Base-by-base conservation (phyloP, 2,113 vertebrate genomes). In the Nymphicus hollandicus region DNA sequence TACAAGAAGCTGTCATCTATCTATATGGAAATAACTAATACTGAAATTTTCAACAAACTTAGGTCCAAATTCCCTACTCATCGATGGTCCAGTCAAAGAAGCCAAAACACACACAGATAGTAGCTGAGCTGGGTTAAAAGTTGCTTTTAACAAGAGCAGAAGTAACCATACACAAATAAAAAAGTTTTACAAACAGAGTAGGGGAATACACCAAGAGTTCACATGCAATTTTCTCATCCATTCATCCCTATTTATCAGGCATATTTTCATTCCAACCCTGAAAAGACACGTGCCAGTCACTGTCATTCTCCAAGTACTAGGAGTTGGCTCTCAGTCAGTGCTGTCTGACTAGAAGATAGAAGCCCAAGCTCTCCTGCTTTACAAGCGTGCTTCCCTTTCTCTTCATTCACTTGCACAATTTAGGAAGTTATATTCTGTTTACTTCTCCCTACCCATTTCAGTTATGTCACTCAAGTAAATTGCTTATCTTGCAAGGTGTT, bases 231-330 rank as follows among this genome's bases (percentile, higher is more conserved):
- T 85, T 58, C 72, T 65, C 58, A 88, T 28, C 27, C 65, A 41
- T 44, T 65, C 18, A 1, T 11, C 44, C 79, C 0, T 0, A 65
- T 20, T 43, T 58, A 31, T 6, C 11, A 55, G 18, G 25, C 2
- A 14, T 73, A 33, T 77, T 86, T 88, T 49, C 41, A 86, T 73
- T 80, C n/a, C 23, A 66, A 24, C 11, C 46, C 58, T 49, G 28
- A 72, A 85, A 82, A 88, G 12, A 55, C 37, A 64, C 1, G 28
- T 12, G 7, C n/a, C 46, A 88, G 25, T 49, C 64, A 63, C 76
- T 52, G 20, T 47, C 52, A 81, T 6, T 55, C 9, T 20, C 46
- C 50, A 84, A 0, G 43, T 77, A 72, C 63, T 35, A 53, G 24
- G 35, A 31, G 13, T 16, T 66, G 3, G 1, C 24, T 76, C 52